Percentiles rank a stretch among this genome's conserved stretches.
Conservation (phyloP, 2,888 invertebrate species). For the Agapetus fuscipes region DNA sequence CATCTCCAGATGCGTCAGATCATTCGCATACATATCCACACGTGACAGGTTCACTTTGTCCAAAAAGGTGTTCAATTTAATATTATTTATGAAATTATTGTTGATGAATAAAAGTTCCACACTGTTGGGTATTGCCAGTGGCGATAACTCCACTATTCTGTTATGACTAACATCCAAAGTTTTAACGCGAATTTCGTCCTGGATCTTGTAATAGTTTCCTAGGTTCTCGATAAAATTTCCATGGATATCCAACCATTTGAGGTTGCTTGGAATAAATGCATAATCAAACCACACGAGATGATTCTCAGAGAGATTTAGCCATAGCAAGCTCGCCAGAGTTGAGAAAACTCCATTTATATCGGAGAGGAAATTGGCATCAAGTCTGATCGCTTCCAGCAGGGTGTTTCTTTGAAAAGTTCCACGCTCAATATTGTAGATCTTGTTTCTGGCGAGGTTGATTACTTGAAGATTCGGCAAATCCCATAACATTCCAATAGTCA, state of each 20-base stretch:
- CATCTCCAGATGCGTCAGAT: conserved; percentile 71
- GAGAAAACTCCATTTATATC: conserved; percentile 87
- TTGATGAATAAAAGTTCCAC: conserved; percentile 82
- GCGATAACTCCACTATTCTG: conserved; percentile 69
- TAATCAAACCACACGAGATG: conserved; percentile 90
- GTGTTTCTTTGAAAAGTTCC: conserved; percentile 74
- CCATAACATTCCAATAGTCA: conserved; percentile 78
- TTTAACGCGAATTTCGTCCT: conserved; percentile 70
- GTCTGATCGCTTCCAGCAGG: conserved; percentile 74
- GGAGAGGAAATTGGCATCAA: conserved; percentile 80
- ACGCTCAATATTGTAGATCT: conserved; percentile 74
- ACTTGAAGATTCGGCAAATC: conserved; percentile 77
- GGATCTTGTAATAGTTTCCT: conserved; percentile 80
- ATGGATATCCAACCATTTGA: conserved; percentile 86
- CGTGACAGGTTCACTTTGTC: conserved; percentile 76
- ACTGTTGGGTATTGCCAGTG: conserved; percentile 81
- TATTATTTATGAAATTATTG: conserved; percentile 73
- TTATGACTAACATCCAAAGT: conserved; percentile 87
- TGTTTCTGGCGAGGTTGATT: conserved; percentile 81
- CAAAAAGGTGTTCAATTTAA: conserved; percentile 77
- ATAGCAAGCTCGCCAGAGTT: conserved; percentile 70
- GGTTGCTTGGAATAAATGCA: conserved; percentile 79
- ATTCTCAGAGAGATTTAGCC: conserved; percentile 86
- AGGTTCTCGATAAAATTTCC: conserved; percentile 81
- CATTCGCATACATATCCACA: conserved; percentile 85